phyloP scores from a whole-genome alignment of 2,888 invertebrate genomes.

The Nomada goodeniana region DNA sequence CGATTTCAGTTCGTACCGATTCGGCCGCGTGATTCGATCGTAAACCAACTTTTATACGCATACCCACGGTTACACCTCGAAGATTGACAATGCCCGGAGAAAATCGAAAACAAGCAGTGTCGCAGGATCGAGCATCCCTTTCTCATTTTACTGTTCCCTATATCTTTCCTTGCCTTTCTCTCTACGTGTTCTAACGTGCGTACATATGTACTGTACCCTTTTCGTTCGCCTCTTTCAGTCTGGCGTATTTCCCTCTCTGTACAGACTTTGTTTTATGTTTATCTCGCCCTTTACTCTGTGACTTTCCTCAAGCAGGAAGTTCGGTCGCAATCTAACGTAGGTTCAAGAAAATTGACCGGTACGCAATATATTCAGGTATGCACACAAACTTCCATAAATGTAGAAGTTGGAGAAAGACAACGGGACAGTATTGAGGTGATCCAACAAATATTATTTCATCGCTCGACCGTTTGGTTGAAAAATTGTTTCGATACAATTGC shows the following conservation, averaged over 20 bases:
- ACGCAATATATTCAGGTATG: constrained; percentile 63
- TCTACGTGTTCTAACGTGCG: not conserved
- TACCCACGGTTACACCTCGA: constrained; percentile 19
- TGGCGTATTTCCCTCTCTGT: constrained; percentile 2
- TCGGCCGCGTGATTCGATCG: constrained; percentile 65
- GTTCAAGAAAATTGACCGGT: constrained; percentile 59
- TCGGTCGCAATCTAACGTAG: constrained; percentile 16
- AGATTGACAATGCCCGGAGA: constrained; percentile 34
- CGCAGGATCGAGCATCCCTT: constrained; percentile 5
- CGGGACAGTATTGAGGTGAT: constrained; percentile 44
- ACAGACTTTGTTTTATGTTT: not conserved
- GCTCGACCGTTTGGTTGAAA: not conserved
- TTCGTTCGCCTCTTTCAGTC: not conserved
- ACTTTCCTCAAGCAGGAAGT: not conserved
- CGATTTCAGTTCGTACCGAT: constrained; percentile 53
- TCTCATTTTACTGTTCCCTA: constrained; percentile 4
- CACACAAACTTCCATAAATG: constrained; percentile 20
- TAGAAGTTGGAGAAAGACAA: constrained; percentile 17
- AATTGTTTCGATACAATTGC: no score
- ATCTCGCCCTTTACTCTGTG: not conserved
- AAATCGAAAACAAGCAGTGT: constrained; percentile 66
- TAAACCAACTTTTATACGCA: constrained; percentile 63
- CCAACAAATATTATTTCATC: constrained; percentile 67
- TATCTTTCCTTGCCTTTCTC: not conserved
- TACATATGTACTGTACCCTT: not conserved